Conservation (phyloP, 1,140 invertebrate genomes). For the Centruroides vittatus region DNA sequence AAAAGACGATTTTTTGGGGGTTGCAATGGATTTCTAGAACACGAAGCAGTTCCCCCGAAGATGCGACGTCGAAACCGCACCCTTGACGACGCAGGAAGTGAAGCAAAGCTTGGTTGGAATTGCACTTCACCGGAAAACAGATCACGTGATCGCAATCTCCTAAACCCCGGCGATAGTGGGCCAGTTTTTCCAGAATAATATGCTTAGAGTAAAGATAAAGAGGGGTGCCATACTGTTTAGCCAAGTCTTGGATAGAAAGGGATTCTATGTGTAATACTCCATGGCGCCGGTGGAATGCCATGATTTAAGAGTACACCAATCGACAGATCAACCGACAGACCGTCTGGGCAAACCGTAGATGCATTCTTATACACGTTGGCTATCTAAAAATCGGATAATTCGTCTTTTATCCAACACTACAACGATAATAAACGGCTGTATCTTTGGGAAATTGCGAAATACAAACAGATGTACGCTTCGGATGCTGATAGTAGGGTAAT, state of each 20-base stretch:
- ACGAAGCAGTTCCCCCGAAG: slow-evolving; percentile 18
- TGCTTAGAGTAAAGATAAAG: background rate
- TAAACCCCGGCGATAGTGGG: too few relatives aligned
- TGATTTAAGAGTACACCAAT: too few relatives aligned
- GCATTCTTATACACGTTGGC: too few relatives aligned
- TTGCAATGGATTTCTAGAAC: slow-evolving; percentile 15
- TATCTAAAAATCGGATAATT: too few relatives aligned
- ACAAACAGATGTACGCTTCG: too few relatives aligned
- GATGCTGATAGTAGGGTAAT: too few relatives aligned
- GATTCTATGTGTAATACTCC: background rate
- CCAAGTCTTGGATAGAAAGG: background rate
- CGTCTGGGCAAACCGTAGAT: too few relatives aligned
- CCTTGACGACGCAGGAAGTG: slow-evolving; percentile 12
- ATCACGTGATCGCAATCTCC: background rate
- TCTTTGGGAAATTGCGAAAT: too few relatives aligned
- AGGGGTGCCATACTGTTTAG: background rate
- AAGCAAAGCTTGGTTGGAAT: slow-evolving; percentile 18
- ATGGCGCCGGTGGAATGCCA: background rate
- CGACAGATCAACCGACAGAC: too few relatives aligned
- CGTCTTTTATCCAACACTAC: too few relatives aligned
- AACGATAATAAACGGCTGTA: too few relatives aligned
- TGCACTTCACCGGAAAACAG: slow-evolving; percentile 19
- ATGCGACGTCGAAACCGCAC: slow-evolving; percentile 20
- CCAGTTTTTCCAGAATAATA: background rate
- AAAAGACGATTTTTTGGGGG: slow-evolving; percentile 15